These are phyloP conservation scores for Melanotaenia maccullochi DNA, from an alignment of 2,797 vertebrate genomes.

Conservation along the genomic window DNA sequence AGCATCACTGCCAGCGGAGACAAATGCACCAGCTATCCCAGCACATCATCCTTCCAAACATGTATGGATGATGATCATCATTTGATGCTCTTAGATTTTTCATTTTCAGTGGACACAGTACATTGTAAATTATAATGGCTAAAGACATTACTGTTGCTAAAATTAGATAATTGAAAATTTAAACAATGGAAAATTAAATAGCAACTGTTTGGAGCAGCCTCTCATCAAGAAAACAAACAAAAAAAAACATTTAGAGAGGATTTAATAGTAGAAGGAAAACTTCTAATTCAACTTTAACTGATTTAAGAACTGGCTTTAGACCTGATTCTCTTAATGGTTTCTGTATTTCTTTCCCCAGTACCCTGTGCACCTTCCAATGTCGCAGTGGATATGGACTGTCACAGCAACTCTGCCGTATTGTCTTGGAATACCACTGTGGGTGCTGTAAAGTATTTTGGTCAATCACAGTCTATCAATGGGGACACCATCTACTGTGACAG, in stretches of 20 bases:
- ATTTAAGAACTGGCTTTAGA: neutral
- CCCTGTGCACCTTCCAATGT: conserved; percentile 78
- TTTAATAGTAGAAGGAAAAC: neutral
- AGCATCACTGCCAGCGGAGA: conserved; percentile 67
- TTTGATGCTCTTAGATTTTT: neutral
- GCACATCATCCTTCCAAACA: conserved; percentile 60
- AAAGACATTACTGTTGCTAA: neutral
- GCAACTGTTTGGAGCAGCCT: neutral
- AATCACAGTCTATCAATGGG: conserved; percentile 48
- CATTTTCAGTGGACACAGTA: neutral
- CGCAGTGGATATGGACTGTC: conserved; percentile 70
- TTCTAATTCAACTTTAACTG: too few relatives aligned
- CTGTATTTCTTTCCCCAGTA: conserved; percentile 60
- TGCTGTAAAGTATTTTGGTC: conserved; percentile 68
- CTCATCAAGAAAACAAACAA: neutral
- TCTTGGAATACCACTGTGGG: conserved; percentile 75
- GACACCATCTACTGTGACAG: conserved; percentile 64
- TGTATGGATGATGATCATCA: conserved; percentile 51
- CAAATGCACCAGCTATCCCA: conserved; percentile 73
- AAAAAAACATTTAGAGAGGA: neutral
- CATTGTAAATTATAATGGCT: neutral
- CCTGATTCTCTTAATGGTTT: neutral
- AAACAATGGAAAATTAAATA: neutral
- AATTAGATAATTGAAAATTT: neutral
- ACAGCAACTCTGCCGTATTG: conserved; percentile 66